Base-by-base conservation (phyloP, 2,113 vertebrate species). In the Thalassarche chlororhynchos region DNA sequence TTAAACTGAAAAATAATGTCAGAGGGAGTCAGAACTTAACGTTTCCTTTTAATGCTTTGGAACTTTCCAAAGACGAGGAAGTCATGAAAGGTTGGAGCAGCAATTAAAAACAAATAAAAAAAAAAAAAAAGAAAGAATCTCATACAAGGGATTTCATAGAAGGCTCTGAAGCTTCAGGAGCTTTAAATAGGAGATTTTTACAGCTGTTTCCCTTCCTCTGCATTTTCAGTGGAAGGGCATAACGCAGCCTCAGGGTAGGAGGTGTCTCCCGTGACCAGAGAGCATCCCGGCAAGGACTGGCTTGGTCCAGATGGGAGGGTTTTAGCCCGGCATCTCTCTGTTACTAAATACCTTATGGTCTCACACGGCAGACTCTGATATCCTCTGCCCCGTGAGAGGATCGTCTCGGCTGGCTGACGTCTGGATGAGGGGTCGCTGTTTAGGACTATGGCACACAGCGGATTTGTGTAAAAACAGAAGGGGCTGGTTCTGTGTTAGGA, bases 21-120 rank as follows among this genome's bases (percentile, higher is more conserved):
- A 32, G 81, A 95, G 91, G 91, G 91, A 91, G 87, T 96, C 74
- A 85, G 94, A 95, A 85, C 82, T 95, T 96, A 65, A 91, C 75
- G 87, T 88, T 97, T 97, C 93, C 95, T 97, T 93, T 95, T 74
- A 92, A 70, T 82, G 75, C 93, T 94, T 96, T 96, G 93, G 91
- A 96, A 95, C 89, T 97, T 96, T 96, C 93, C 87, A 68, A 93
- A 94, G 93, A 93, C 0, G 0, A 97, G 95, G 96, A 95, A 96
- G 96, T 95, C 93, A 94, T 96, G 96, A 96, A 95, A 97, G 55
- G 93, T 93, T 95, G 94, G 87, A 90, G 89, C 84, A 90, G 91
- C 78, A 91, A 91, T 88, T 89, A 85, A 95, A 97, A 96, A 96
- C 84, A 96, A 96, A 91, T 94, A 71, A 61, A 25, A 34, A 18